Evolutionary conservation across 2,888 invertebrate genomes (phyloP).

Genomic region (Microdon myrmicae): DNA sequence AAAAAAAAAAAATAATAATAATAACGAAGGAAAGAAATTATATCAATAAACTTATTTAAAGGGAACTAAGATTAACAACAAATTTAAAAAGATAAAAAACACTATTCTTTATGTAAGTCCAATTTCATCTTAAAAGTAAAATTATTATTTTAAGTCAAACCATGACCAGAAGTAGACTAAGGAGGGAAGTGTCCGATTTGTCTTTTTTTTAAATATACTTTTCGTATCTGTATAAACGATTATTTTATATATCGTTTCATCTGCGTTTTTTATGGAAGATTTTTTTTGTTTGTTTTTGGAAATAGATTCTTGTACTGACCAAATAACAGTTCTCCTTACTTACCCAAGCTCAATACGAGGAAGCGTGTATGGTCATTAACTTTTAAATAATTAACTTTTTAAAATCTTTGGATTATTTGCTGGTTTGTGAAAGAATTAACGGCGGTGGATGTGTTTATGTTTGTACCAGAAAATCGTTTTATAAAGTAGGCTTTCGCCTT

Average conservation of each 20-base stretch:
- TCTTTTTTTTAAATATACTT: slow-evolving; percentile 20
- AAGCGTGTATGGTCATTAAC: not conserved
- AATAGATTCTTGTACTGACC: too few relatives aligned
- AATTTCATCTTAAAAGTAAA: slow-evolving; percentile 1
- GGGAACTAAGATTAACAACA: slow-evolving; percentile 21
- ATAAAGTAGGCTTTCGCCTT: too few relatives aligned
- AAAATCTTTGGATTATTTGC: too few relatives aligned
- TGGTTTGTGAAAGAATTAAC: too few relatives aligned
- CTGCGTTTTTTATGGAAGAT: slow-evolving; percentile 6
- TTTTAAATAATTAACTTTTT: slow-evolving; percentile 9
- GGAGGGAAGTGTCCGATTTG: too few relatives aligned
- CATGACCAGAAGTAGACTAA: slow-evolving; percentile 57
- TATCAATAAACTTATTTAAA: slow-evolving; percentile 10
- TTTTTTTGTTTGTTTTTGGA: slow-evolving; percentile 7
- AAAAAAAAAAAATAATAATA: too few relatives aligned
- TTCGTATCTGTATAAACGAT: slow-evolving; percentile 24
- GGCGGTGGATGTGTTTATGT: too few relatives aligned
- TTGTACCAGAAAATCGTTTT: too few relatives aligned
- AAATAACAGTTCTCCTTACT: too few relatives aligned
- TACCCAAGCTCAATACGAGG: slow-evolving; percentile 16
- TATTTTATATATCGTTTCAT: slow-evolving; percentile 23
- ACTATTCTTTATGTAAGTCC: slow-evolving; percentile 6
- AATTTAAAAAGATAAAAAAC: slow-evolving; percentile 4
- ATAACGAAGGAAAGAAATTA: slow-evolving; percentile 1
- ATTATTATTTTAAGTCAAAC: slow-evolving; percentile 55